These are phyloP conservation scores for Periphyllus acericola DNA, from an alignment of 2,888 invertebrate genomes.

Conservation along the genomic window DNA sequence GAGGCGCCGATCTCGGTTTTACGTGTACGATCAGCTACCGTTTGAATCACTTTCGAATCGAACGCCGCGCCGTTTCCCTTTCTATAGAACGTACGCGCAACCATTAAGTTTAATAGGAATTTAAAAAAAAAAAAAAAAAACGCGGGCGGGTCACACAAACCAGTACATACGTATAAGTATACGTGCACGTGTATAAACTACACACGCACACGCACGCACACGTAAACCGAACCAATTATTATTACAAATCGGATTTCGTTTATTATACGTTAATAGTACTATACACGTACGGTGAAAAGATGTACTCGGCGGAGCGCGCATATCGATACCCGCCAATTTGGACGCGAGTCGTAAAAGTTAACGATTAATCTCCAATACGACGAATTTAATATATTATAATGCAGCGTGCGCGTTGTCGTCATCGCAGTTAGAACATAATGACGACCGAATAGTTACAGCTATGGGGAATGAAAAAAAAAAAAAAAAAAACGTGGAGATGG, in stretches of 20 bases:
- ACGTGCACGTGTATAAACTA: neutral
- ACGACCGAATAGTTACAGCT: neutral
- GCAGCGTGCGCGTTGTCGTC: neutral
- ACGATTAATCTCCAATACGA: conserved; percentile 39
- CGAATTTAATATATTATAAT: too few relatives aligned
- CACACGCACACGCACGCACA: neutral
- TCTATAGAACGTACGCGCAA: neutral
- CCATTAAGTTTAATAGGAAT: conserved; percentile 36
- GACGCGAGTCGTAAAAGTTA: conserved; percentile 44
- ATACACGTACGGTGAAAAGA: neutral
- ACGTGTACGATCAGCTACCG: neutral
- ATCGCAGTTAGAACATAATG: neutral
- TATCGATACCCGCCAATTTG: conserved; percentile 49
- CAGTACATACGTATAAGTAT: neutral
- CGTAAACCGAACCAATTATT: conserved; percentile 23
- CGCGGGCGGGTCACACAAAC: neutral
- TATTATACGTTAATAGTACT: neutral
- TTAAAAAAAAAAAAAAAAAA: neutral
- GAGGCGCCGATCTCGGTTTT: neutral
- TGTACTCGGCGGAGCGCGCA: neutral
- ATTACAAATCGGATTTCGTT: conserved; percentile 30
- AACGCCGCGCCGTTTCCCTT: conserved; percentile 8
- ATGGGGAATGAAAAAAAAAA: neutral
- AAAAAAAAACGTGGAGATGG: neutral
- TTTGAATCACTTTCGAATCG: conserved; percentile 33